Conservation (phyloP, 2,113 vertebrate species). For the Orthochromis indermauri region DNA sequence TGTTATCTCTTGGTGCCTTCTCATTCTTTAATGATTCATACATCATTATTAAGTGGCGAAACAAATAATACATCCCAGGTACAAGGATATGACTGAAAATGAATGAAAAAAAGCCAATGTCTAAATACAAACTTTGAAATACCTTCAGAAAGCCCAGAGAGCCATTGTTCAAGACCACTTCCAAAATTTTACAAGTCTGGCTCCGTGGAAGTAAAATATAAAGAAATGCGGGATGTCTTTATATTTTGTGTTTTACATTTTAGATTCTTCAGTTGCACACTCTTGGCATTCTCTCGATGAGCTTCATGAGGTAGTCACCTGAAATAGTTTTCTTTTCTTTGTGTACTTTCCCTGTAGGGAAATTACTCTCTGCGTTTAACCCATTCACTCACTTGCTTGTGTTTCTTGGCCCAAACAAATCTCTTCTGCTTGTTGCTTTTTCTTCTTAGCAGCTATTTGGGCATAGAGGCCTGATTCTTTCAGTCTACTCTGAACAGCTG, state of each 20-base stretch:
- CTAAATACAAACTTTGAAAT: background rate
- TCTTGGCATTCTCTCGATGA: background rate
- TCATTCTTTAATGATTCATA: background rate
- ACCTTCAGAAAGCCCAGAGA: background rate
- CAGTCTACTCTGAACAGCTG: background rate
- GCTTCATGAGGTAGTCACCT: background rate
- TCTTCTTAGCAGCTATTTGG: background rate
- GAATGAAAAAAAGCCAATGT: background rate
- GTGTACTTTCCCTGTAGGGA: background rate
- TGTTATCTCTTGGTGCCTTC: background rate
- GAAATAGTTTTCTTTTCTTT: background rate
- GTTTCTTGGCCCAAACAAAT: background rate
- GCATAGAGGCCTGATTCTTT: background rate
- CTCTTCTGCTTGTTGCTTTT: background rate
- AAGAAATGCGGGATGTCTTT: background rate
- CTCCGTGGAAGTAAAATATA: background rate
- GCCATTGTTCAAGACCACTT: background rate
- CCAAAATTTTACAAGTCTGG: background rate
- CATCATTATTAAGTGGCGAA: background rate
- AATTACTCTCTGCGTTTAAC: background rate
- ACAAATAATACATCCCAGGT: background rate
- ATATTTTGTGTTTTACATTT: background rate
- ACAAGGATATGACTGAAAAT: background rate
- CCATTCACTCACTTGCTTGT: background rate
- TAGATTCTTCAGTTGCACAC: background rate